Conservation (phyloP, 2,113 vertebrate species). For the Campylomormyrus tamandua region DNA sequence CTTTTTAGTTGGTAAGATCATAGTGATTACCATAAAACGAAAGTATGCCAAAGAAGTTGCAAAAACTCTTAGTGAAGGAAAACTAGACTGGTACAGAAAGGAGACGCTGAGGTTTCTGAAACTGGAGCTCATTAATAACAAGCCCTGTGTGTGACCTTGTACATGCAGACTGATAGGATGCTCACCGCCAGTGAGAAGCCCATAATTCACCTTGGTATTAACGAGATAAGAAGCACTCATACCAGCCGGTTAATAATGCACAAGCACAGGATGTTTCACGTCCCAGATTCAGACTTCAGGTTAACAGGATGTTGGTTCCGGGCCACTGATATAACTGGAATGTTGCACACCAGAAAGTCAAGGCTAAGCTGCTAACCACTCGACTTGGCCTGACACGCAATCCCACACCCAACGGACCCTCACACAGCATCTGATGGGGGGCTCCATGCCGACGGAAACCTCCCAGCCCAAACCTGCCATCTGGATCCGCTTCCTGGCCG, state of each 20-base stretch:
- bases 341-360: not conserved
- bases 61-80: not conserved
- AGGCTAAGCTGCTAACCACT: not conserved
- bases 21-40: not conserved
- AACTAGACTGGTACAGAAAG: not conserved
- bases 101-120: not conserved
- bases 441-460: not conserved
- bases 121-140: not conserved
- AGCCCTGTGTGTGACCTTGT: not conserved
- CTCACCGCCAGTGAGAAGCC: not conserved
- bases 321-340: not conserved
- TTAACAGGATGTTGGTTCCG: not conserved
- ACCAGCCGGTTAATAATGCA: not conserved
- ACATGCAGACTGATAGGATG: not conserved
- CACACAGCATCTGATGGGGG: not conserved
- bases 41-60: not conserved
- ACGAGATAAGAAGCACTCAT: not conserved
- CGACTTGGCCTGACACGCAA: not conserved
- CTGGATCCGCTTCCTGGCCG: not conserved
- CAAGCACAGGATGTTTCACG: not conserved
- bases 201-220: conserved; percentile 6
- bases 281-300: not conserved
- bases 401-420: not conserved
- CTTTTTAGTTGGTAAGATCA: conserved; percentile 34
- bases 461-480: not conserved